A percentile compares a stretch with the other conserved stretches of the same genome.
phyloP scores from a whole-genome alignment of 2,113 vertebrate species.

The Regulus satrapa region DNA sequence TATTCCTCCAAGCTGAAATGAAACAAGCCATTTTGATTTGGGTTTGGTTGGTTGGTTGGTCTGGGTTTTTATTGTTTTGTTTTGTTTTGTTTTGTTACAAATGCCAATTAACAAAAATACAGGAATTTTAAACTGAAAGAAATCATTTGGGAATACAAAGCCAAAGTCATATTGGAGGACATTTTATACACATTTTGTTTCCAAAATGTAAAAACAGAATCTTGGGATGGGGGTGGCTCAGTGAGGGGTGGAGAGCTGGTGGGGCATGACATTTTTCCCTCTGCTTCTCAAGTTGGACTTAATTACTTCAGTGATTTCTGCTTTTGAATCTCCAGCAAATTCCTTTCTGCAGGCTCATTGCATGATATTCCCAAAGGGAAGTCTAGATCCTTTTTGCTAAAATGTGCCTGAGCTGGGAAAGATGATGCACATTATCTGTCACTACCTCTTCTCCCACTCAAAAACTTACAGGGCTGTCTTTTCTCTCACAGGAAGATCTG shows the following conservation, averaged over 20 bases:
- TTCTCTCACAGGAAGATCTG: not conserved
- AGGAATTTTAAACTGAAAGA: not conserved
- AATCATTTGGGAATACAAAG: not conserved
- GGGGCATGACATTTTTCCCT: not conserved
- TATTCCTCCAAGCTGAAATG: not conserved
- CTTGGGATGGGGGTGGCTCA: not conserved
- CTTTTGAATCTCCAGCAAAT: not conserved
- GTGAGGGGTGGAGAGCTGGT: not conserved
- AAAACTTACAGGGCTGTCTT: not conserved
- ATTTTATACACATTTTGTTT: not conserved
- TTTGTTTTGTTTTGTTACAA: not conserved
- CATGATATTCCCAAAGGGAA: not conserved
- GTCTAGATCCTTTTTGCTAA: not conserved
- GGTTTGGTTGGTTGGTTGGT: not conserved
- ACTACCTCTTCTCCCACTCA: not conserved
- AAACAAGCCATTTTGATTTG: not conserved
- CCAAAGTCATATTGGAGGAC: not conserved
- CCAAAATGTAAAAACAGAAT: not conserved
- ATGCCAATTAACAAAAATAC: not conserved
- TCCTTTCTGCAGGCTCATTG: not conserved
- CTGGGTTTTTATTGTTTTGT: not conserved
- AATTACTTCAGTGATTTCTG: not conserved
- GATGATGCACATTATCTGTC: not conserved
- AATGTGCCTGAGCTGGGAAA: not conserved
- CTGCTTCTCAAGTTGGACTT: not conserved